Percentiles rank a stretch among this genome's conserved stretches.
Evolutionary conservation across 1,140 invertebrate genomes (phyloP).

Genomic region (Tenebrio molitor): DNA sequence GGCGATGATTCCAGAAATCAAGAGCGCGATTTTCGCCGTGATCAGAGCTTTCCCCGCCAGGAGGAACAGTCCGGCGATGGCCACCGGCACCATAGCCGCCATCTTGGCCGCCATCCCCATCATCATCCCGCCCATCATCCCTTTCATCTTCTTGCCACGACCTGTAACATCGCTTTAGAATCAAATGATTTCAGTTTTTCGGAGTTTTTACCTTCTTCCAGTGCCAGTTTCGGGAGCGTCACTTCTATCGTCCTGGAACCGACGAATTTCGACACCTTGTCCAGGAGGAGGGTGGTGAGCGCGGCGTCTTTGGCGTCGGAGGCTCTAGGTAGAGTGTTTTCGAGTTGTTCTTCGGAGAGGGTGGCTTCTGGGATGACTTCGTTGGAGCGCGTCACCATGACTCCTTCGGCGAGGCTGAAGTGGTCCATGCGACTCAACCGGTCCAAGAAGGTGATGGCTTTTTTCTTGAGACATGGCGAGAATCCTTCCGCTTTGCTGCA

Average conservation of each 20-base stretch:
- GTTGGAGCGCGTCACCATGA: conserved; percentile 75
- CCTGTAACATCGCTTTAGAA: too few relatives aligned
- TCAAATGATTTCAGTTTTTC: too few relatives aligned
- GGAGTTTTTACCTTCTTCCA: conserved; percentile 80
- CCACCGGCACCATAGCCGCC: conserved; percentile 79
- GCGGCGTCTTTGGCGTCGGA: conserved; percentile 75
- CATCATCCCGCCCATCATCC: conserved; percentile 88
- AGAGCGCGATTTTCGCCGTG: conserved; percentile 82
- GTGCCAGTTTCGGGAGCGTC: conserved; percentile 77
- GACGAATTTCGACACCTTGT: conserved; percentile 78
- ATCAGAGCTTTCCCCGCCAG: conserved; percentile 84
- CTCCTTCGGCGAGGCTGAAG: conserved; percentile 75
- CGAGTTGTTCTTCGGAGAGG: conserved; percentile 75
- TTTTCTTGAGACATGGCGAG: conserved; percentile 83
- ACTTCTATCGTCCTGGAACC: conserved; percentile 82
- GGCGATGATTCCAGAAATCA: conserved; percentile 82
- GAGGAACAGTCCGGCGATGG: conserved; percentile 80
- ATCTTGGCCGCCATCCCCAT: conserved; percentile 84
- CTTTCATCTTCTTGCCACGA: conserved; percentile 77
- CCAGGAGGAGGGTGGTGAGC: conserved; percentile 78
- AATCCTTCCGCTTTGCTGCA: conserved; percentile 73
- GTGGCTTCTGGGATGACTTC: conserved; percentile 59
- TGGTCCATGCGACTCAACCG: conserved; percentile 77
- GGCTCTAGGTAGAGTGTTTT: conserved; percentile 74
- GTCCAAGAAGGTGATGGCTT: conserved; percentile 82